phyloP scores from a whole-genome alignment of 2,113 vertebrate genomes.

The Psephotus haematonotus region DNA sequence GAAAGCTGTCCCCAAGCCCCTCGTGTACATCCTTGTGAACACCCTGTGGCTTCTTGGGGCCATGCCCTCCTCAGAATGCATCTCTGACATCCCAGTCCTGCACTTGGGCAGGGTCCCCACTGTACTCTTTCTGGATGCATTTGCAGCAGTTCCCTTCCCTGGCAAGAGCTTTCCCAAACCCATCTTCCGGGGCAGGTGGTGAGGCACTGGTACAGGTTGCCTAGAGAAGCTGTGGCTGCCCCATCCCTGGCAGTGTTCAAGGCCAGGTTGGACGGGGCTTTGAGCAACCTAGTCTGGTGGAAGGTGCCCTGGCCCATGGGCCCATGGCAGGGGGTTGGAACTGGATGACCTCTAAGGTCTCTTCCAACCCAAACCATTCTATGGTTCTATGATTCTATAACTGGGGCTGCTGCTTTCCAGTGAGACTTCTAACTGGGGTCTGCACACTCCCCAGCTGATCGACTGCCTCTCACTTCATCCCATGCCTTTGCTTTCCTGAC shows the following conservation, averaged over 20 bases:
- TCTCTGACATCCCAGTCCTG: background rate
- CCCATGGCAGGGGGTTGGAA: background rate
- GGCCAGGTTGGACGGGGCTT: background rate
- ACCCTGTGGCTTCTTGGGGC: accelerated
- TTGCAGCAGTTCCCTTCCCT: background rate
- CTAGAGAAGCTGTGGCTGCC: background rate
- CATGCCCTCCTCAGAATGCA: accelerated
- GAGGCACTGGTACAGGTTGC: background rate
- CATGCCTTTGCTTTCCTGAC: background rate
- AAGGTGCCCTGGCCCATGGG: background rate
- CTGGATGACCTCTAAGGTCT: background rate
- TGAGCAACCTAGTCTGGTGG: background rate
- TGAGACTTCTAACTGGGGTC: accelerated
- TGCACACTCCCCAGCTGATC: accelerated
- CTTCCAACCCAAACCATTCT: background rate
- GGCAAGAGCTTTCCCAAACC: accelerated
- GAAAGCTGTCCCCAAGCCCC: accelerated
- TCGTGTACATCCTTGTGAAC: accelerated
- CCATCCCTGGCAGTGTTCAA: background rate
- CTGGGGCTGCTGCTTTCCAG: background rate
- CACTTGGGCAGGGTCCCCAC: accelerated
- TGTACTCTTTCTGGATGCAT: accelerated
- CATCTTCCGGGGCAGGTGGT: background rate
- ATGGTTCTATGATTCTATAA: background rate
- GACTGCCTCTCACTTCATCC: accelerated